phyloP scores from a whole-genome alignment of 23 tunicate species.

The Ciona savignyi region DNA sequence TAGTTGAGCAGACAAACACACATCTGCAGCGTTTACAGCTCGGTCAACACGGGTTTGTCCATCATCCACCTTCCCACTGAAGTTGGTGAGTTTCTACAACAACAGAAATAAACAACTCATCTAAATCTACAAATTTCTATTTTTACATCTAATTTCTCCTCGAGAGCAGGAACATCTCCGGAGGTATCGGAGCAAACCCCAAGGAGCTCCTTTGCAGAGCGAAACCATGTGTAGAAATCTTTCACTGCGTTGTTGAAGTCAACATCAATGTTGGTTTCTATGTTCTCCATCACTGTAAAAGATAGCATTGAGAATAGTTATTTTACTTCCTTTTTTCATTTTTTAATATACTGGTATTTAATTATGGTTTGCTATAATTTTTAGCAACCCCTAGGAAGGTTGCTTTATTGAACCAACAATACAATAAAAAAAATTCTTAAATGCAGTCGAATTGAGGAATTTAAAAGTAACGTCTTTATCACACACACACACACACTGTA shows the following conservation, averaged over 20 bases:
- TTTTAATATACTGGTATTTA: too few relatives aligned
- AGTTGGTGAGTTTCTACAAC: constrained; percentile 34
- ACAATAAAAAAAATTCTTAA: too few relatives aligned
- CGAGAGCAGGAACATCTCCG: constrained; percentile 52
- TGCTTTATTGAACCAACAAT: too few relatives aligned
- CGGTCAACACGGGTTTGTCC: constrained; percentile 50
- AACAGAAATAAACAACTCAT: neutral
- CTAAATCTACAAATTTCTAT: too few relatives aligned
- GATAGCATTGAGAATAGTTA: neutral
- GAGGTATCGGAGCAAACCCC: constrained; percentile 62
- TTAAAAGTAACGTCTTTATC: too few relatives aligned
- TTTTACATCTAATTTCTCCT: constrained; percentile 66
- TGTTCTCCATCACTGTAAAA: constrained; percentile 32
- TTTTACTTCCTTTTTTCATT: too few relatives aligned
- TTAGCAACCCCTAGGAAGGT: too few relatives aligned
- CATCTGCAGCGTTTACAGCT: constrained; percentile 31
- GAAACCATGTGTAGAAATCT: constrained; percentile 60
- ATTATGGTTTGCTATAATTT: too few relatives aligned
- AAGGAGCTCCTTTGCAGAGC: constrained; percentile 40
- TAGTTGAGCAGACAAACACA: constrained; percentile 21
- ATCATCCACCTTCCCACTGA: constrained; percentile 33
- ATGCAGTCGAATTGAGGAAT: too few relatives aligned
- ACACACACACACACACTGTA: too few relatives aligned
- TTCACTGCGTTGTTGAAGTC: constrained; percentile 48
- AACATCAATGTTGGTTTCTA: constrained; percentile 41